A percentile compares a stretch with the other conserved stretches of the same genome.
phyloP scores from a whole-genome alignment of 2,113 vertebrate species.

The Pelmatolapia mariae region DNA sequence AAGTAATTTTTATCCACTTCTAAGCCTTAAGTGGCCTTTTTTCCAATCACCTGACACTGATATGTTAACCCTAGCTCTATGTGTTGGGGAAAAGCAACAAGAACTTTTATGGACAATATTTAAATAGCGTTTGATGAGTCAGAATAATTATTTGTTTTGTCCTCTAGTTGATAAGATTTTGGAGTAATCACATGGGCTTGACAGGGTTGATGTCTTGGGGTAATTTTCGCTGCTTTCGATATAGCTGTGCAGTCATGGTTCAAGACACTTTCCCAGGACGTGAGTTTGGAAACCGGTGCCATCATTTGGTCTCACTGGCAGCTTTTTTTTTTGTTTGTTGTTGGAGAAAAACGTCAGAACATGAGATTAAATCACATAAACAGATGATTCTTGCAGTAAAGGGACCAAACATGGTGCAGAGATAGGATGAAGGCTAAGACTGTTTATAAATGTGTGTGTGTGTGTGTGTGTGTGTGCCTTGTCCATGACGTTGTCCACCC shows the following conservation, averaged over 20 bases:
- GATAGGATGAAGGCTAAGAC: background rate
- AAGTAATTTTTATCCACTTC: background rate
- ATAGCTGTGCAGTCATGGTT: background rate
- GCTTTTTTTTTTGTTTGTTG: background rate
- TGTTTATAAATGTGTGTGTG: background rate
- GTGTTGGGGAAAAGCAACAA: background rate
- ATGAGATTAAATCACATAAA: background rate
- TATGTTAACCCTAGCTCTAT: background rate
- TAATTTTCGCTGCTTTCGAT: background rate
- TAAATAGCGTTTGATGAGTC: background rate
- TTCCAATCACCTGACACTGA: background rate
- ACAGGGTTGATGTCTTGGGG: background rate
- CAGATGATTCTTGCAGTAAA: background rate
- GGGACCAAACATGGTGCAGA: constrained; percentile 3
- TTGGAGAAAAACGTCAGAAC: background rate
- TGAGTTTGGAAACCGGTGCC: background rate
- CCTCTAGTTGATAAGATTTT: background rate
- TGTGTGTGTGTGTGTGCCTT: background rate
- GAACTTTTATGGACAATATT: background rate
- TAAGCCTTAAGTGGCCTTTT: background rate
- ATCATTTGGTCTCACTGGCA: background rate
- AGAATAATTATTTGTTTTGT: background rate
- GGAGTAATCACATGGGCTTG: background rate
- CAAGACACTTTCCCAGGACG: background rate
- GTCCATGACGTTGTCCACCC: constrained; percentile 30